Base-by-base conservation (phyloP, 2,113 vertebrate species). In the Arenaria interpres region DNA sequence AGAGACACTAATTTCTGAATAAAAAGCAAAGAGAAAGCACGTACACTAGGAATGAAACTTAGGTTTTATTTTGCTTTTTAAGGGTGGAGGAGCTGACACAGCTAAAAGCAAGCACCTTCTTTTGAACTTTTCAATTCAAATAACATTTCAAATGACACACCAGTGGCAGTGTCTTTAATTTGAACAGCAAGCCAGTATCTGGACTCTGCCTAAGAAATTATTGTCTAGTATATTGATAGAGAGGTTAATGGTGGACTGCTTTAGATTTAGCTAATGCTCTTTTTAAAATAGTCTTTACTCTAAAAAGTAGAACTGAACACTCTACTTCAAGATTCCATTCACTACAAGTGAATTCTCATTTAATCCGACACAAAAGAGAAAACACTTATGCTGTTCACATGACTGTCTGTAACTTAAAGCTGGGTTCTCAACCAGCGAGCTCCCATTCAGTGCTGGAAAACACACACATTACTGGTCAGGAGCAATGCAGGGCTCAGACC, bases 331-430 rank as follows among this genome's bases (percentile, higher is more conserved):
- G 20, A 56, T n/a, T 50, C 33, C 43, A 37, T 22, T 68, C 15
- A 17, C 17, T n/a, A 5, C 30, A 80, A 87, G 19, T 41, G 39
- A 73, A 41, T 80, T 89, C 28, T 73, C 45, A 14, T 46, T 76
- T 76, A 54, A 68, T 46, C 39, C 64, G 43, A 41, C 25, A 27
- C 30, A 20, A 45, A 85, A 72, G 76, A 76, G 4, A 63, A 64
- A 59, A 30, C 8, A 13, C 0, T 0, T 14, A 32, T 56, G 35
- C 8, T 77, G 14, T 75, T 71, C 33, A 32, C 8, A n/a, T 45
- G 18, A 67, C 10, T 2, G 3, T 4, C 28, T 69, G 33, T 23
- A 57, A 23, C 14, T 45, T 85, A 67, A 74, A 82, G 23, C 8
- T 53, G 35, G 6, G 8, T 50, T 75, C 14, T 79, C 46, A 75